Percentiles rank a stretch among this genome's conserved stretches.
Evolutionary conservation across 2,888 invertebrate species (phyloP).

Genomic region (Xanthorhoe designata): DNA sequence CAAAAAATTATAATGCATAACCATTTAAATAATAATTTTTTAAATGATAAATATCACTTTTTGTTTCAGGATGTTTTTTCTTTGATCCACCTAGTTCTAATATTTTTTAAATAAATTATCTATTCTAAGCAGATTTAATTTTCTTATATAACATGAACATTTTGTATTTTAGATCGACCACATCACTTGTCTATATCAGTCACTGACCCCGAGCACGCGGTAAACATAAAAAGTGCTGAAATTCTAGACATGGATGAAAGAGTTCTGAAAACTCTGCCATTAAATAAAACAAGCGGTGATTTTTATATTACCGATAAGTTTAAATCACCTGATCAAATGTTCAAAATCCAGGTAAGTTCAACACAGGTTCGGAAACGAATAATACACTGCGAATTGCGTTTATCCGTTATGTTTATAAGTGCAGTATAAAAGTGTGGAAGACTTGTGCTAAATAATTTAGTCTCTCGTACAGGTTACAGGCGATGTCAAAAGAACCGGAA

Average conservation of each 20-base stretch:
- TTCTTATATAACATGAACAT: no score
- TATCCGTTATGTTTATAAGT: no score
- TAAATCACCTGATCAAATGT: constrained; percentile 37
- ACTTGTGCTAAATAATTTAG: no score
- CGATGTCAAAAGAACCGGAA: constrained; percentile 25
- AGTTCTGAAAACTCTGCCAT: constrained; percentile 12
- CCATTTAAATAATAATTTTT: no score
- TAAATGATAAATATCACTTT: no score
- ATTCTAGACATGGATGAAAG: constrained; percentile 26
- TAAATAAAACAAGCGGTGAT: constrained; percentile 29
- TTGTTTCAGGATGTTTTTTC: no score
- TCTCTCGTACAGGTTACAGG: constrained; percentile 35
- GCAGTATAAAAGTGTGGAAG: no score
- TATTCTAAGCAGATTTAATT: neutral
- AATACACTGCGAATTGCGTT: no score
- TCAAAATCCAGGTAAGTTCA: constrained; percentile 42
- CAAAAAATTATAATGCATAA: neutral
- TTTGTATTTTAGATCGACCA: constrained; percentile 33
- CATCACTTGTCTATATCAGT: constrained; percentile 38
- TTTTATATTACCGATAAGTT: constrained; percentile 42
- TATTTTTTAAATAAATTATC: no score
- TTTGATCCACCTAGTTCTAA: no score
- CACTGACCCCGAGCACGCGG: constrained; percentile 38
- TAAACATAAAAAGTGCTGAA: constrained; percentile 29
- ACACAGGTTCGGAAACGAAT: neutral